phyloP scores from a whole-genome alignment of 2,888 invertebrate species.

The Matsumyia berberina region DNA sequence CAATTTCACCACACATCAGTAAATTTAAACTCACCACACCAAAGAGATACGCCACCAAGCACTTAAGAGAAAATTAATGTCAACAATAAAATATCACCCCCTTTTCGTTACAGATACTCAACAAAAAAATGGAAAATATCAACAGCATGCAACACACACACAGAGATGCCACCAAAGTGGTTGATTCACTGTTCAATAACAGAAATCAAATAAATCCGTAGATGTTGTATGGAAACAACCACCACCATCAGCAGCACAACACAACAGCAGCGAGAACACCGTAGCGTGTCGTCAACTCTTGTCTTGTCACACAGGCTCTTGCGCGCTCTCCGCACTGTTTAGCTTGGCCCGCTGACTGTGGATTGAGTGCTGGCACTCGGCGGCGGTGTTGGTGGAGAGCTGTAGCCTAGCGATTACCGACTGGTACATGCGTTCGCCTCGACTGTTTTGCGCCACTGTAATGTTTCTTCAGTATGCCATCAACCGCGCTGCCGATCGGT shows the following conservation, averaged over 20 bases:
- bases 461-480: conserved; percentile 76
- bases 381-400: background rate
- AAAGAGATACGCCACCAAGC: conserved; percentile 14
- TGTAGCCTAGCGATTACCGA: conserved; percentile 30
- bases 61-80: conserved; percentile 23
- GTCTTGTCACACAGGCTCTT: conserved; percentile 72
- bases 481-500: conserved; percentile 76
- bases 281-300: conserved; percentile 53
- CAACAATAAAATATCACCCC: conserved; percentile 12
- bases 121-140: background rate
- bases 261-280: conserved; percentile 26
- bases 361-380: conserved; percentile 26
- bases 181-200: conserved; percentile 62
- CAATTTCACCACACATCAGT: conserved; percentile 4
- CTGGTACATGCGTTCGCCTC: conserved; percentile 68
- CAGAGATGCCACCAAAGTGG: conserved; percentile 1
- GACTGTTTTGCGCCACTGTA: conserved; percentile 76
- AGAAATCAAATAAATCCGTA: conserved; percentile 52
- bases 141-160: conserved; percentile 16
- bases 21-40: conserved; percentile 27
- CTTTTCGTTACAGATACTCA: conserved; percentile 4
- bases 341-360: conserved; percentile 5
- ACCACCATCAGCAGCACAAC: conserved; percentile 17
- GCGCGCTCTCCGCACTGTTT: conserved; percentile 58
- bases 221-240: conserved; percentile 1